Percentiles rank a stretch among this genome's conserved stretches.
Conservation (phyloP, 2,888 invertebrate genomes). For the Agrochola macilenta region DNA sequence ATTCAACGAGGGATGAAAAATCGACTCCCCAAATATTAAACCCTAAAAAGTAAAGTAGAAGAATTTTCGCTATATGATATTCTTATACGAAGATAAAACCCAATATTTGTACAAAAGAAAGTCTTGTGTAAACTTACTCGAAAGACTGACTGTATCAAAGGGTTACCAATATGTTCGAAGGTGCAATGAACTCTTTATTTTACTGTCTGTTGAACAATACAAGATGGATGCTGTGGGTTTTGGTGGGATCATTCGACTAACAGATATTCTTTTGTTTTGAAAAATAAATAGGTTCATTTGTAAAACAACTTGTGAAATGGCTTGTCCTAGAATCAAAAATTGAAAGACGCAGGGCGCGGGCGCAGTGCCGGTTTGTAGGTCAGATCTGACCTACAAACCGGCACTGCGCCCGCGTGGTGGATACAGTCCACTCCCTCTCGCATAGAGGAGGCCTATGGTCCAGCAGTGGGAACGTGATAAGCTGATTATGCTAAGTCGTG, state of each 20-base stretch:
- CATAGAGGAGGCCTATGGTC: no score
- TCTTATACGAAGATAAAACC: not conserved
- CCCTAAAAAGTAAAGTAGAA: not conserved
- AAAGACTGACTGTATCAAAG: not conserved
- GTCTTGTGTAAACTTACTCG: constrained; percentile 3
- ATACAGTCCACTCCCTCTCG: no score
- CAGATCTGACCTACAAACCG: no score
- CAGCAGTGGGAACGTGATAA: no score
- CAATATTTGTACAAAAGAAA: constrained; percentile 26
- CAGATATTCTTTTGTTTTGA: no score
- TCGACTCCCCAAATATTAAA: not conserved
- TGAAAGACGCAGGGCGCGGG: no score
- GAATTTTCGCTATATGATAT: not conserved
- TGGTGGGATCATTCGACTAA: not conserved
- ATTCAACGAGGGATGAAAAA: not conserved
- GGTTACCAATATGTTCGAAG: constrained; percentile 21
- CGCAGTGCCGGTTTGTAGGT: no score
- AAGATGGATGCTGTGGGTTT: constrained; percentile 10
- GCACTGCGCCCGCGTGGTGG: no score
- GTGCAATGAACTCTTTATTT: constrained; percentile 52
- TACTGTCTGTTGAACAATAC: constrained; percentile 14
- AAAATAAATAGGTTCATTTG: no score
- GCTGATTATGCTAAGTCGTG: no score
- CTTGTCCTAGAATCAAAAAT: no score
- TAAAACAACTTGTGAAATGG: no score